phyloP scores from a whole-genome alignment of 92 coral and sea anemone genomes.

The Phenganax subtilis region DNA sequence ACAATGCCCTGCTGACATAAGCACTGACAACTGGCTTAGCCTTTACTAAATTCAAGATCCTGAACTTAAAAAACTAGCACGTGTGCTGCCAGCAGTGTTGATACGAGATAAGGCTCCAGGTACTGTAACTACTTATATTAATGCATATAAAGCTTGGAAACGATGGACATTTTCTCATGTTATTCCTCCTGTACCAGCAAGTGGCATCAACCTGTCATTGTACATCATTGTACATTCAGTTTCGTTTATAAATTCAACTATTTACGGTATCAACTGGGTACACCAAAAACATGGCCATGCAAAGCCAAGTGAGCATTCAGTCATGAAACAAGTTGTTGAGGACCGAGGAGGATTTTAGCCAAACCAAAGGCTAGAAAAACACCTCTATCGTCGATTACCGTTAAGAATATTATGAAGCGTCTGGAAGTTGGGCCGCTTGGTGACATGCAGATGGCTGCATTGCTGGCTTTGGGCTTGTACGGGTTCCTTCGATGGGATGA shows the following conservation, averaged over 20 bases:
- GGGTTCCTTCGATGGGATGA: conserved; percentile 50
- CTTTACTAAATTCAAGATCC: conserved; percentile 33
- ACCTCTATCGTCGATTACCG: conserved; percentile 24
- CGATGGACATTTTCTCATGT: conserved; percentile 39
- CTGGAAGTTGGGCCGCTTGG: conserved; percentile 44
- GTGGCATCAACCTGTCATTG: conserved; percentile 15
- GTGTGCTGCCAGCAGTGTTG: conserved; percentile 44
- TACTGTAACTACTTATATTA: conserved; percentile 50
- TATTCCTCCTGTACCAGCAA: conserved; percentile 24
- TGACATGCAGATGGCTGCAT: conserved; percentile 36
- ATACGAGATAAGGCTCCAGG: conserved; percentile 55
- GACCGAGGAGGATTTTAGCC: conserved; percentile 41
- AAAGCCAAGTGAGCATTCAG: conserved; percentile 31
- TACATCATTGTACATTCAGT: conserved; percentile 37
- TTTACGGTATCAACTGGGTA: conserved; percentile 41
- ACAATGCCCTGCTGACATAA: conserved; percentile 14
- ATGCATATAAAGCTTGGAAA: conserved; percentile 49
- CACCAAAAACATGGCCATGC: conserved; percentile 42
- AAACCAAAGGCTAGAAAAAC: conserved; percentile 33
- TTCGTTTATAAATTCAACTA: conserved; percentile 38
- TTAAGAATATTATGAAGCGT: conserved; percentile 36
- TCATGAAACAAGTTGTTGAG: conserved; percentile 32
- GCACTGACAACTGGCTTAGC: conserved; percentile 21
- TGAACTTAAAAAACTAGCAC: conserved; percentile 44
- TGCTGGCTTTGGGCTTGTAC: conserved; percentile 42